Evolutionary conservation across 2,113 vertebrate species (phyloP).

Genomic region (Harpagus bidentatus): DNA sequence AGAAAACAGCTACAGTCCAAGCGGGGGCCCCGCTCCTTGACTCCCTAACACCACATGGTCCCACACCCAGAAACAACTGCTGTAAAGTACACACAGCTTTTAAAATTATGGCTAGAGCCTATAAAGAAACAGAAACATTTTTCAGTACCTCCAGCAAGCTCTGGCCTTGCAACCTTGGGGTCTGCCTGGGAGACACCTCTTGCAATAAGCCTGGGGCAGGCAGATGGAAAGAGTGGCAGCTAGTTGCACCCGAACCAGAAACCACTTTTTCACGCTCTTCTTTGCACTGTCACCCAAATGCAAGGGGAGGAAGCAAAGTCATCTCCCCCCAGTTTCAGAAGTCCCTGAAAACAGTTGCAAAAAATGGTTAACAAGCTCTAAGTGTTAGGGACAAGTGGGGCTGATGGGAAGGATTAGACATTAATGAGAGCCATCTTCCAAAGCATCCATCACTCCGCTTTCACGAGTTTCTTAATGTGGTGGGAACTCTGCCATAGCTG

Average conservation of each 20-base stretch:
- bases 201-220: not conserved
- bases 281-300: not conserved
- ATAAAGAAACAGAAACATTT: not conserved
- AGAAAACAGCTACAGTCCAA: not conserved
- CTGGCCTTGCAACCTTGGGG: not conserved
- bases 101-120: rapidly evolving
- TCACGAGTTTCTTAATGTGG: conserved; percentile 38
- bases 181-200: not conserved
- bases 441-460: conserved; percentile 3
- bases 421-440: conserved; percentile 52
- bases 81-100: not conserved
- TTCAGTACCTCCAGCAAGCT: not conserved
- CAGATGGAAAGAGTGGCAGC: not conserved
- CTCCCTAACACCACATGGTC: too few species aligned
- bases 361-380: conserved; percentile 26
- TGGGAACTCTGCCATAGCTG: conserved; percentile 48
- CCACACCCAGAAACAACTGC: not conserved
- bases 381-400: conserved; percentile 39
- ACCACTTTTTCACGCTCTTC: not conserved
- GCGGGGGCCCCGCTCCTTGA: rapidly evolving
- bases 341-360: not conserved
- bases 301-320: not conserved
- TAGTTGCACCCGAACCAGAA: not conserved
- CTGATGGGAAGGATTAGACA: conserved; percentile 49
- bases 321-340: not conserved